A percentile compares a stretch with the other conserved stretches of the same genome.
Evolutionary conservation across 2,797 vertebrate genomes (phyloP).

Genomic region (Prunella strophiata): DNA sequence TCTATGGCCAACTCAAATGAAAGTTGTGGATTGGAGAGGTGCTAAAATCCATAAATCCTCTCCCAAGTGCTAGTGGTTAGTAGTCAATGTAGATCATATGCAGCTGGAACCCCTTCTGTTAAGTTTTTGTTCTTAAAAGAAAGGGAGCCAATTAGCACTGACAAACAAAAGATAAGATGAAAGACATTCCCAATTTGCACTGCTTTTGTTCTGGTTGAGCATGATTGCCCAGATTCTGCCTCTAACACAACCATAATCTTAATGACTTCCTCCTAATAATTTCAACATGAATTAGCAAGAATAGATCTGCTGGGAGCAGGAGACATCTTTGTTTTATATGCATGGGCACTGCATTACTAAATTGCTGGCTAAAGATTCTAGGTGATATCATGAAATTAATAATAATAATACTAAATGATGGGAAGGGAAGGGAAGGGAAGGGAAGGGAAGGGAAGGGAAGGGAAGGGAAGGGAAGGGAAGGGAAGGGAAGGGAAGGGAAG

Average conservation of each 20-base stretch:
- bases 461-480: not conserved
- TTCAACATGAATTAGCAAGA: slow-evolving; percentile 4
- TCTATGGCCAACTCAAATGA: slow-evolving; percentile 30
- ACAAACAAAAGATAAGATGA: slow-evolving; percentile 63
- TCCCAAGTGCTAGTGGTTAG: slow-evolving; percentile 52
- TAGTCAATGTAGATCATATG: not conserved
- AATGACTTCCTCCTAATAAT: slow-evolving; percentile 21
- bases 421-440: not conserved
- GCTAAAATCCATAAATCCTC: slow-evolving; percentile 66
- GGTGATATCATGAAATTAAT: not conserved
- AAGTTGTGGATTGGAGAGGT: slow-evolving; percentile 55
- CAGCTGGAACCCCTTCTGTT: slow-evolving; percentile 54
- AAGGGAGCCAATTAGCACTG: slow-evolving; percentile 55
- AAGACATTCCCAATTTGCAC: slow-evolving; percentile 16
- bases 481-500: too few species aligned
- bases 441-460: too few species aligned
- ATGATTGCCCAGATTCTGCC: slow-evolving; percentile 17
- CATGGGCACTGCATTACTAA: not conserved
- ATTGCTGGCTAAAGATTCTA: not conserved
- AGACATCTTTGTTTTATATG: not conserved
- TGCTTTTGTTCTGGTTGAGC: slow-evolving; percentile 32
- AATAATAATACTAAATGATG: not conserved
- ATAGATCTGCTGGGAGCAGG: not conserved
- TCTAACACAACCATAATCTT: not conserved
- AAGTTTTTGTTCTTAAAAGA: slow-evolving; percentile 64